Evolutionary conservation across 2,888 invertebrate genomes (phyloP).

Genomic region (Esperia sulphurella): DNA sequence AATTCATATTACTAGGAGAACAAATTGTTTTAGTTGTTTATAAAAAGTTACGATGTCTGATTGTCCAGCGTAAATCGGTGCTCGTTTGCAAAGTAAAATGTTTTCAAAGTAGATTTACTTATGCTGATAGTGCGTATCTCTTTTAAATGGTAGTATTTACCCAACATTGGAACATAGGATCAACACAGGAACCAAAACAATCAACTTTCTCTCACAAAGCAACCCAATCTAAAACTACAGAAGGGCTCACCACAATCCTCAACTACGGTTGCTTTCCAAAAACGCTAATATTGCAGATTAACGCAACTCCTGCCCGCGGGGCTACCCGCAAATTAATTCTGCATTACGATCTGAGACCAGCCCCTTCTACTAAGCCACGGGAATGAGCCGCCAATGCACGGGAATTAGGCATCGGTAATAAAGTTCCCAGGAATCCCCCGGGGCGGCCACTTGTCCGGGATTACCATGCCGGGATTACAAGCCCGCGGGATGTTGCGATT

Average conservation of each 20-base stretch:
- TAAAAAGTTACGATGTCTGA: too few relatives aligned
- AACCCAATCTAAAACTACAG: neutral
- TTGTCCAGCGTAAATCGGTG: too few relatives aligned
- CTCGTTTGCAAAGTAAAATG: too few relatives aligned
- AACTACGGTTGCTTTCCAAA: constrained; percentile 15
- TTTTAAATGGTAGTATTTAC: too few relatives aligned
- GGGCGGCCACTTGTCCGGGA: constrained; percentile 67
- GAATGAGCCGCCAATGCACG: constrained; percentile 35
- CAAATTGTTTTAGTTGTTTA: too few relatives aligned
- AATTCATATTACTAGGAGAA: too few relatives aligned
- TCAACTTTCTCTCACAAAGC: neutral
- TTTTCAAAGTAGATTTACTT: too few relatives aligned
- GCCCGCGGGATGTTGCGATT: constrained; percentile 29
- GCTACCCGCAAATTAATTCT: constrained; percentile 55
- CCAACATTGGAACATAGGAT: too few relatives aligned
- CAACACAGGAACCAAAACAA: neutral
- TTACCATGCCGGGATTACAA: constrained; percentile 45
- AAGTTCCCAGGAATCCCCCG: constrained; percentile 63
- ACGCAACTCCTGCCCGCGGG: constrained; percentile 28
- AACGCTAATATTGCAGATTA: constrained; percentile 50
- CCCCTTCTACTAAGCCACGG: constrained; percentile 12
- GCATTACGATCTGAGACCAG: constrained; percentile 39
- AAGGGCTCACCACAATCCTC: neutral
- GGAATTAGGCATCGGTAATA: constrained; percentile 51
- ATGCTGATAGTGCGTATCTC: too few relatives aligned